phyloP scores from a whole-genome alignment of 2,113 vertebrate genomes.

The Oryzias woworae region DNA sequence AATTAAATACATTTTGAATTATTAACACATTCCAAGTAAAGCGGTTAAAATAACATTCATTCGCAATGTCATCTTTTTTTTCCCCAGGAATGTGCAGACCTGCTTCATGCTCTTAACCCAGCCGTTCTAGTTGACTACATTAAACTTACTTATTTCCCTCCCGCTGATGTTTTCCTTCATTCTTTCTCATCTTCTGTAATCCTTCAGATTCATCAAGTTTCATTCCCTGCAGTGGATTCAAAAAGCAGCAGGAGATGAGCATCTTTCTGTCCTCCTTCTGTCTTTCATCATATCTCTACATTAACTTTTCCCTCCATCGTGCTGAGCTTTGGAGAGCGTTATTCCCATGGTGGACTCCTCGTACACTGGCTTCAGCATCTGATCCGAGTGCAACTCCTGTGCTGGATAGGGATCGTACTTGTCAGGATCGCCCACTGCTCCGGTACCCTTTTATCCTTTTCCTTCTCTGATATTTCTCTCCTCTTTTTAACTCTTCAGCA shows the following conservation, averaged over 20 bases:
- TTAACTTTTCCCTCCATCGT: conserved; percentile 9
- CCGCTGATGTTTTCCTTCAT: conserved; percentile 6
- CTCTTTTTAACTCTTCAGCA: conserved; percentile 41
- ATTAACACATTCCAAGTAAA: neutral
- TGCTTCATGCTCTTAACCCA: neutral
- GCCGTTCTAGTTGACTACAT: neutral
- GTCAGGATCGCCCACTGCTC: conserved; percentile 53
- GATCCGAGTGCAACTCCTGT: conserved; percentile 56
- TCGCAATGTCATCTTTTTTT: neutral
- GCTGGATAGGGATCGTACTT: conserved; percentile 54
- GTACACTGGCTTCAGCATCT: conserved; percentile 64
- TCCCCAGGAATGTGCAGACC: neutral
- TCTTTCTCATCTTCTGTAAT: conserved; percentile 23
- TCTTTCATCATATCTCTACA: conserved; percentile 11
- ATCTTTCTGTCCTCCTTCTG: conserved; percentile 9
- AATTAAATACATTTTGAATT: neutral
- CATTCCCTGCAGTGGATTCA: conserved; percentile 23
- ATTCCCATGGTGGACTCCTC: conserved; percentile 45
- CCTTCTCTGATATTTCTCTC: conserved; percentile 43
- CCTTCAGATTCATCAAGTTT: conserved; percentile 22
- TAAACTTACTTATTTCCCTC: neutral
- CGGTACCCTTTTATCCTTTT: conserved; percentile 38
- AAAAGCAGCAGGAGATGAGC: conserved; percentile 11
- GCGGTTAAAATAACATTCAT: neutral
- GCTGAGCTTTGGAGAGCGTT: conserved; percentile 31